Base-by-base conservation (phyloP, 2,888 invertebrate genomes). In the Myathropa florea region DNA sequence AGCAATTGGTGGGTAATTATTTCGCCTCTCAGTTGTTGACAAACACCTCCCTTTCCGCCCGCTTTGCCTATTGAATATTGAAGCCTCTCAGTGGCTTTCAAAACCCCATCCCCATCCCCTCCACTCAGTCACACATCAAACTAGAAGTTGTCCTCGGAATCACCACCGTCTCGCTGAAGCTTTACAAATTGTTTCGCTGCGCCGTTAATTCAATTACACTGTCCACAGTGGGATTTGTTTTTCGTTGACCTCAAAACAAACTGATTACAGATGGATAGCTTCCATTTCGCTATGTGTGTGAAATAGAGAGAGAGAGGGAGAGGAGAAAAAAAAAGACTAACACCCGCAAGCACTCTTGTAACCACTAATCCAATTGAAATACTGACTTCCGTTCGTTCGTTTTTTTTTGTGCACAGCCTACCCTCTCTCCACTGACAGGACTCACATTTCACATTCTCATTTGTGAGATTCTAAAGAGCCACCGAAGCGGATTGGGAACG, bases 361-460 rank as follows among this genome's bases (percentile, higher is more conserved):
- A 71, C 82, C 78, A 86, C 78, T 82, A 86, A 86, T 86, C 86
- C 82, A 82, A 86, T 86, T 86, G 78, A 81, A 82, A 70, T 67
- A 67, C 65, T 60, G 60, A 70, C 65, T 71, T 80, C 67, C 65
- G 57, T 46, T 60, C 21, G 18, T 26, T 0, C 3, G 10, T 57
- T 75, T 24, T 63, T 64, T 63, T 33, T 3, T 12, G 21, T 12
- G 24, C 33, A n/a, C 46, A 39, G n/a, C 39, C 28, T n/a, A n/a
- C 3, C 28, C 28, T 4, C 28, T 4, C 28, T 28, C 33, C 46
- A 18, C 1, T 18, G 46, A 46, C 76, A 84, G 80, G 80, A 84
- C 72, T 80, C 80, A 76, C 71, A 65, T 76, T 84, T 84, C 39
- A 61, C 57, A 72, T 61, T 26, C 30, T 63, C 26, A 18, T 18